Base-by-base conservation (phyloP, 2,113 vertebrate species). In the Lathamus discolor region DNA sequence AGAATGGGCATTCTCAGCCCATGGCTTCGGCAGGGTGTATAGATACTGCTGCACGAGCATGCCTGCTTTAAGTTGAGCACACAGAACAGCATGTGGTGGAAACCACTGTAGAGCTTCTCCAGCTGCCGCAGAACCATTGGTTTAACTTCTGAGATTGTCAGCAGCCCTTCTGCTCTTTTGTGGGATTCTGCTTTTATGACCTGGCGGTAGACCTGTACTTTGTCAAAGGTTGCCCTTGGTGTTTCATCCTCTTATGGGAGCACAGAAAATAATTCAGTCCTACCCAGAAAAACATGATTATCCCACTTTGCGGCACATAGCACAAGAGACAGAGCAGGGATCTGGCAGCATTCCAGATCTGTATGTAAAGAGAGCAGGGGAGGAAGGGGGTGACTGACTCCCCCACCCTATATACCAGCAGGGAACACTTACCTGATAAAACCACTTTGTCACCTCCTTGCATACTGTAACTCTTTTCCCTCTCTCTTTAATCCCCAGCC, bases 21-120 rank as follows among this genome's bases (percentile, higher is more conserved):
- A 2, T 5, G 19, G 22, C 46, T 62, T 76, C 57, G 17, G 3
- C 2, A 0, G 14, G 37, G 11, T 7, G 22, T 8, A 6, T 1
- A 12, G 69, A 18, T 31, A 35, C 39, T 2, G 4, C 54, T 79
- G 3, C 67, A 31, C 1, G 3, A 70, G 25, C 15, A 23, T 6
- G 5, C 41, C 29, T n/a, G 9, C 8, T 39, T 10, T 11, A 24
- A 48, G 35, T 3, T 35, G 33, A 55, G 49, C 33, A 41, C 52
- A 1, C 16, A 9, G 87, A 76, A 18, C 20, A 63, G 46, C 17
- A 14, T 0, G 10, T 66, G 33, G 37, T 2, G 0, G 35, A 44
- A 80, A 27, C 14, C 39, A 28, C 35, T 0, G 0, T 1, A 48
- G 25, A 43, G 66, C 59, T 85, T 44, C 37, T 75, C 33, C 69